Evolutionary conservation across 2,888 invertebrate genomes (phyloP).

Genomic region (Theretra japonica): DNA sequence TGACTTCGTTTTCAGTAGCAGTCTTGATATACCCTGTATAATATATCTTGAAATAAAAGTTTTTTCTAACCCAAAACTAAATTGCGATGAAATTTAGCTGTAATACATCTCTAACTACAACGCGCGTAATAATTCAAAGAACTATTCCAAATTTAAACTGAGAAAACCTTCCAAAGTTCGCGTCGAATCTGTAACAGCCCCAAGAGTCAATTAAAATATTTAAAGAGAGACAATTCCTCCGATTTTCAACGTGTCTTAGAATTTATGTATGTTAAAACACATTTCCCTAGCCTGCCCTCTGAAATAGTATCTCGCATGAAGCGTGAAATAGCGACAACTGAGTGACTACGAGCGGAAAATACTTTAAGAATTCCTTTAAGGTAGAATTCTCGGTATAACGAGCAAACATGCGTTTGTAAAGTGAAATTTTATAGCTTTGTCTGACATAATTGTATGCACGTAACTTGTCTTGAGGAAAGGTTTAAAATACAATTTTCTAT

Average conservation of each 20-base stretch:
- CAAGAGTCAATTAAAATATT: not conserved
- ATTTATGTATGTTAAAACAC: not conserved
- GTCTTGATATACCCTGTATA: no score
- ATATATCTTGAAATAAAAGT: no score
- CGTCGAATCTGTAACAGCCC: no score
- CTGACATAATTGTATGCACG: not conserved
- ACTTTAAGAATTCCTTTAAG: conserved; percentile 6
- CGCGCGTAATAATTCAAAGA: no score
- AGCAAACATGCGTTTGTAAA: conserved; percentile 2
- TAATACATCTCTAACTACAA: no score
- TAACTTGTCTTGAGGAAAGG: not conserved
- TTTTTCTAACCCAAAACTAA: no score
- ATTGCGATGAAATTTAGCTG: no score
- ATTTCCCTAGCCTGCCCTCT: not conserved
- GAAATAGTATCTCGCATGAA: not conserved
- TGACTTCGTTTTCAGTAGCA: no score
- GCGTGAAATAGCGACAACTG: conserved; percentile 1
- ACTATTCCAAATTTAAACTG: no score
- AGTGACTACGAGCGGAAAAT: not conserved
- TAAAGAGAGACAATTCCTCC: not conserved
- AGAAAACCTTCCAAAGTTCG: no score
- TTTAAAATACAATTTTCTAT: not conserved
- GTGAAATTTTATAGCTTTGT: not conserved
- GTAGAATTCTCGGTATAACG: not conserved
- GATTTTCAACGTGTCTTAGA: not conserved